Evolutionary conservation across 2,797 vertebrate species (phyloP).

Genomic region (Lagorchestes hirsutus): DNA sequence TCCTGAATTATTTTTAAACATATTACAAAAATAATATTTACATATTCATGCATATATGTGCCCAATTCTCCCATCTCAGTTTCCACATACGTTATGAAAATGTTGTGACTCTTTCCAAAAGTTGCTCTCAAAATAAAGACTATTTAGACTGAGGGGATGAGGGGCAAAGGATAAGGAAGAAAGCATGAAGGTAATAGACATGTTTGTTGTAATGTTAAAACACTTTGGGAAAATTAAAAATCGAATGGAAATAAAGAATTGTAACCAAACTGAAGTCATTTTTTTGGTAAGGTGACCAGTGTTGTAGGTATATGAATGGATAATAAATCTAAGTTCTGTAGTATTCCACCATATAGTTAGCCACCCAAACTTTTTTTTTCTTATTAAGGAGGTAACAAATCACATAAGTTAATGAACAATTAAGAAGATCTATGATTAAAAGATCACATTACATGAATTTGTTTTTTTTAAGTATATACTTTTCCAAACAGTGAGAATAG

Average conservation of each 20-base stretch:
- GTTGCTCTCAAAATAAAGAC: constrained; percentile 38
- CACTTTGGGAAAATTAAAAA: constrained; percentile 8
- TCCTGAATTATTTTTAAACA: constrained; percentile 69
- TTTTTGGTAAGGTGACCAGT: constrained; percentile 65
- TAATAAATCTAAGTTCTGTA: constrained; percentile 53
- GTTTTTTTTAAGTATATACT: constrained; percentile 59
- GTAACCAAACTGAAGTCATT: constrained; percentile 51
- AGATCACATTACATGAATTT: constrained; percentile 60
- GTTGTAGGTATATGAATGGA: constrained; percentile 50
- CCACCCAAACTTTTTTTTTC: constrained; percentile 70
- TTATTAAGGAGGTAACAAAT: constrained; percentile 52
- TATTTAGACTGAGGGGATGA: constrained; percentile 60
- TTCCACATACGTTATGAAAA: constrained; percentile 68
- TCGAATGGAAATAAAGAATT: constrained; percentile 60
- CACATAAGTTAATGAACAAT: constrained; percentile 71
- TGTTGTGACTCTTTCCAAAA: constrained; percentile 60
- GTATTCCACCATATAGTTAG: constrained; percentile 61
- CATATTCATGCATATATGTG: constrained; percentile 14
- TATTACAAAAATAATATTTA: constrained; percentile 70
- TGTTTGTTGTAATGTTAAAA: background rate
- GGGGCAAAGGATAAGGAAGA: constrained; percentile 36
- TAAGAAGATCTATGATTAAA: constrained; percentile 68
- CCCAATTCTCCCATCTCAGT: constrained; percentile 55
- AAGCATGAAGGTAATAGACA: constrained; percentile 44
- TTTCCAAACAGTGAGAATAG: constrained; percentile 78